Base-by-base conservation (phyloP, 2,888 invertebrate species). In the Troglohyphantes excavatus region DNA sequence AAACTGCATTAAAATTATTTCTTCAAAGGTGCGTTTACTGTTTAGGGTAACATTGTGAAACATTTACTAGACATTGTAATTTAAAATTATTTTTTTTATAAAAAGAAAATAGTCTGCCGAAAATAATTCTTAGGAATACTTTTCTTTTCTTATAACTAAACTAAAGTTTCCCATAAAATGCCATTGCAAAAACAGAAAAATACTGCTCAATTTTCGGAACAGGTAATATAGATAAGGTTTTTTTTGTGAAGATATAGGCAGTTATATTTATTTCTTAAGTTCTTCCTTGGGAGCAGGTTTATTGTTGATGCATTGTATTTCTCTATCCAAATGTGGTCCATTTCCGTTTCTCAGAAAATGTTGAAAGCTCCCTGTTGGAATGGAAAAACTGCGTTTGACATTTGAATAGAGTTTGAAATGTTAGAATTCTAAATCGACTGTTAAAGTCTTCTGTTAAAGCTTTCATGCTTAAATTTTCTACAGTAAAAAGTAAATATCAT, bases 301-400 rank as follows among this genome's bases (percentile, higher is more conserved):
- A 29, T 21, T 33, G 21, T 33, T 61, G 5, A 7, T 63, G 61
- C 21, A 33, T 76, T 11, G 19, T 63, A 61, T 61, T 33, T 21
- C 19, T 76, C 19, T 2, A n/a, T 17, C 29, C 21, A 61, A 61
- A 76, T 33, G 33, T 27, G 33, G 76, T 63, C 63, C 33, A 63
- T 76, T 61, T 76, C 76, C 63, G 76, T 76, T 76, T 53, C 33
- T 29, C 27, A 23, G 61, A 76, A 33, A 7, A 11, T 29, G 23
- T 21, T 61, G 63, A 63, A 76, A 76, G 61, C 61, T 59, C 21
- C 39, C 70, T 39, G 61, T 61, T 39, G 26, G 63, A 78, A 63
- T 78, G 2, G 76, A 78, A 78, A 26, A 61, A 78, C 63, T 78
- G 76, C n/a, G 63, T 63, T 63, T 78, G 76, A 78, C 76, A 63